Evolutionary conservation across 1,140 invertebrate genomes (phyloP), one percentile per base, ranked within the genome.

Genomic region (Caenorhabditis brenneri): DNA sequence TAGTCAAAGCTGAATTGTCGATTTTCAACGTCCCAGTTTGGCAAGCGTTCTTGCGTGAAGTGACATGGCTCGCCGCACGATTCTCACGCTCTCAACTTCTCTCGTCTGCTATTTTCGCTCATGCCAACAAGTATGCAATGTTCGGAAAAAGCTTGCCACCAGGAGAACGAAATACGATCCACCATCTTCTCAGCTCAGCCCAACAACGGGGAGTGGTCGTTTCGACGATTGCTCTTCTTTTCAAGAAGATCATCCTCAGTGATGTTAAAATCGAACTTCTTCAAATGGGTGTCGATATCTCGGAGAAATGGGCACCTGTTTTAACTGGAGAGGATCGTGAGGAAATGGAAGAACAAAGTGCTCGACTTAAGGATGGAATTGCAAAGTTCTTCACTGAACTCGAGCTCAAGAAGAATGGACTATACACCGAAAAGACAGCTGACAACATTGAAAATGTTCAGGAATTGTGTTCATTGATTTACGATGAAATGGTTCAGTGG

Each of bases 11-110:
- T 12, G 65, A 74, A 74, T n/a, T 74, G 7, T 74, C 65, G 10
- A 74, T 74, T n/a, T 74, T 74, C 36, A 74, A 74, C 15, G 65
- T 74, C 15, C 65, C 65, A 74, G 46, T 74, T 24, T 74, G 65
- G 65, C 65, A 74, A 74, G 29, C 33, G 10, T 74, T 74, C 36
- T 36, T 74, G 9, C 65, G 65, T 12, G 65, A 74, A 46, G 36
- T 74, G 42, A 6, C n/a, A 22, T 74, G 65, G 65, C 65, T 74
- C 0, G 5, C 65, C 36, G 0, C 9, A 12, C 65, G 29, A 7
- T 46, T 74, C 36, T 74, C 65, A 24, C 65, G 65, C 4, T 74
- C 65, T 2, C 65, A 74, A 12, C 36, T 74, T 6, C 36, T 74
- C 10, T 74, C 65, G 10, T 74, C 36, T 42, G 65, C 65, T 24